Base-by-base conservation (phyloP, 2,888 invertebrate genomes). In the Platycnemis pennipes region DNA sequence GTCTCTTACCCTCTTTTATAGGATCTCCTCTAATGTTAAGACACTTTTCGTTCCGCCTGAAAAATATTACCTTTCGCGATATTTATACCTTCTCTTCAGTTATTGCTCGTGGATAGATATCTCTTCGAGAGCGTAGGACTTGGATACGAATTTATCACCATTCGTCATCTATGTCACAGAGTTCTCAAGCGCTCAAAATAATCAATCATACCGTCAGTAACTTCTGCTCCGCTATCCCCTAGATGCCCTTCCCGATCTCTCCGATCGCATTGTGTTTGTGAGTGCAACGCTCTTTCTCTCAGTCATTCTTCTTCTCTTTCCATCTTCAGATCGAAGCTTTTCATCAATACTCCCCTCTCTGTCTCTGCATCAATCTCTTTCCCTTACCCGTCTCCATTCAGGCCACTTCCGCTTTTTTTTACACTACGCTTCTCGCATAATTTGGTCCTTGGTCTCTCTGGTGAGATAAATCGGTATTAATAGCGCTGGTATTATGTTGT, bases 161-260 rank as follows among this genome's bases (percentile, higher is more conserved):
- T 91, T 44, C 91, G 91, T 91, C 91, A 91, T 63, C 44, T 77
- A 77, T 77, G 91, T 63, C 91, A 91, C 44, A 16, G 56, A 56
- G 89, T 26, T 88, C 49, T 44, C 8, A 49, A 26, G 7, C 44
- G 63, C 22, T 26, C 42, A 42, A 69, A 91, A 91, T 91, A 63
- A 91, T 91, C 91, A 91, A 69, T 91, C 91, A 91, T 91, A 91
- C 69, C 63, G 63, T 63, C 91, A 44, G 44, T 91, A 63, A 63
- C 37, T 44, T 45, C 91, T n/a, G 44, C 63, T 69, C n/a, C n/a
- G 26, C 44, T n/a, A 22, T 69, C 44, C 63, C 46, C 13, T n/a
- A 26, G 7, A 46, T 46, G n/a, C 26, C 56, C 22, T 11, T 44
- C 87, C n/a, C n/a, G 44, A 87, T 63, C n/a, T 49, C 89, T 56